phyloP scores from a whole-genome alignment of 2,797 vertebrate species.

The Syngnathus acus region DNA sequence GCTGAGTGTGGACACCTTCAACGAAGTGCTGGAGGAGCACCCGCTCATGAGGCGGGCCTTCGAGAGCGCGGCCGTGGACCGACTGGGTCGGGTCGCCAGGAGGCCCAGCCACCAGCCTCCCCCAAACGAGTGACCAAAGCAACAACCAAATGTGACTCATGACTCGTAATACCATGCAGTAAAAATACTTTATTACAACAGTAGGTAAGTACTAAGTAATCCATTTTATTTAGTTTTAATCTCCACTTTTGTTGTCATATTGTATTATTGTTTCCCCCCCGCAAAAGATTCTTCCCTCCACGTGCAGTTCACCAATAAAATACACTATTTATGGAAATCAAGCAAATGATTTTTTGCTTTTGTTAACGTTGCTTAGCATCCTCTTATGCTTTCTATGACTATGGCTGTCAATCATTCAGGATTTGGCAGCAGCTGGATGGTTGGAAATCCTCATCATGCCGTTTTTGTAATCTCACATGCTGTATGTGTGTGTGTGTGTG shows the following conservation, averaged over 20 bases:
- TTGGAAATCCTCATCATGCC: background rate
- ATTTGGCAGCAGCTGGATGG: background rate
- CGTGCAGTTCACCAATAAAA: background rate
- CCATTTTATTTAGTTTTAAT: background rate
- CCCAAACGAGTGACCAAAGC: conserved; percentile 19
- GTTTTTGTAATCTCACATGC: background rate
- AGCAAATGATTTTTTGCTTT: background rate
- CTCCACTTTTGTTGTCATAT: background rate
- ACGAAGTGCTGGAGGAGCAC: conserved; percentile 90
- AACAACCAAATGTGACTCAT: background rate
- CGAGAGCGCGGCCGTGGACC: conserved; percentile 86
- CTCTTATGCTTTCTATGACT: background rate
- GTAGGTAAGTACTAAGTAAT: background rate
- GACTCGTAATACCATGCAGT: background rate
- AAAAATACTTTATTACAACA: background rate
- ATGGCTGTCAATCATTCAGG: background rate
- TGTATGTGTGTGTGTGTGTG: background rate
- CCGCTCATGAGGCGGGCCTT: conserved; percentile 92
- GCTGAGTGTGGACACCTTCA: conserved; percentile 88
- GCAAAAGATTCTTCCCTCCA: background rate
- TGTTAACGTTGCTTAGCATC: background rate
- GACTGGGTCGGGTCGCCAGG: conserved; percentile 75
- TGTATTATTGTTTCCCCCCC: background rate
- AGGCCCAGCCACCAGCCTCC: conserved; percentile 50
- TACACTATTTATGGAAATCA: background rate